Evolutionary conservation across 2,113 vertebrate species (phyloP).

Genomic region (Ophiodon elongatus): DNA sequence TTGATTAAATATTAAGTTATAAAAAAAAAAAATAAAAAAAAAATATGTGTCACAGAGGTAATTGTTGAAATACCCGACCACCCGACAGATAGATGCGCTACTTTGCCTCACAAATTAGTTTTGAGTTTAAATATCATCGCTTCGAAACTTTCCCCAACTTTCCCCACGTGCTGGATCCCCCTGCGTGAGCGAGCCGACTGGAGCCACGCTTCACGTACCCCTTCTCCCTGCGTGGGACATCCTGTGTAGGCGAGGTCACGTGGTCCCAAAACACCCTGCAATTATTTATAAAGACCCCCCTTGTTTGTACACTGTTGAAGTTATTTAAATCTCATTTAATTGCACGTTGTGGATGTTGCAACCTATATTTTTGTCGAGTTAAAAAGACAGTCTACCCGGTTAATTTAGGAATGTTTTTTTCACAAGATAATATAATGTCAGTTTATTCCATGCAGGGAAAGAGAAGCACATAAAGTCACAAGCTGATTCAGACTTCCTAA

Average conservation of each 20-base stretch:
- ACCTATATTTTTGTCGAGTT: not conserved
- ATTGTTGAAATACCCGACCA: not conserved
- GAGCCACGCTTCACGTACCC: slow-evolving; percentile 28
- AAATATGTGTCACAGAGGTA: not conserved
- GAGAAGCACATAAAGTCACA: not conserved
- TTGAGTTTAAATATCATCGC: not conserved
- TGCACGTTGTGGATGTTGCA: not conserved
- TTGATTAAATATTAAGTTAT: not conserved
- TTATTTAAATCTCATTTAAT: not conserved
- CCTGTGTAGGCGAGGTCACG: slow-evolving; percentile 72
- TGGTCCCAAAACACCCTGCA: slow-evolving; percentile 47
- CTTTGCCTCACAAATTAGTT: rapidly evolving
- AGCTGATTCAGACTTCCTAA: not conserved
- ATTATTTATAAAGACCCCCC: slow-evolving; percentile 16
- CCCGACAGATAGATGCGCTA: not conserved
- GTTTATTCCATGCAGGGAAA: not conserved
- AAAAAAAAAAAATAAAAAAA: not conserved
- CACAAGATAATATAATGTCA: not conserved
- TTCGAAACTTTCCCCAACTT: slow-evolving; percentile 49
- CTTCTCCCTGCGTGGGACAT: slow-evolving; percentile 45
- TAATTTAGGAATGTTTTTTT: not conserved
- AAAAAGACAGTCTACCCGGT: not conserved
- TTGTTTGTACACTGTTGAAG: not conserved
- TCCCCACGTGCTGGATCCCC: slow-evolving; percentile 22
- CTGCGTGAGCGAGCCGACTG: slow-evolving; percentile 14